These are phyloP conservation scores for Ochropleura leucogaster DNA, from an alignment of 2,888 invertebrate species.

Conservation along the genomic window DNA sequence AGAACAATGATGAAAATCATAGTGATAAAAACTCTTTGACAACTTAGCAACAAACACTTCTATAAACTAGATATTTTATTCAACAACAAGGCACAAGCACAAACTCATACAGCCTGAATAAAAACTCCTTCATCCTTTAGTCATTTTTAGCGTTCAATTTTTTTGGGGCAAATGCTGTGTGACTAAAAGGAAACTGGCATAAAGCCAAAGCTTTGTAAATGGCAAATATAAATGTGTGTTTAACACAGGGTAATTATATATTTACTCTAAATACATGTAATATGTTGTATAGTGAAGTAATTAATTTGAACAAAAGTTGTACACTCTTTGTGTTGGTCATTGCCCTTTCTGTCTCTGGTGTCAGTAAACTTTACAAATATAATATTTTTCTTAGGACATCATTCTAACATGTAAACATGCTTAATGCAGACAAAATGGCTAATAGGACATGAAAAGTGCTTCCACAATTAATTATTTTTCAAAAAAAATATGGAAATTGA, in stretches of 20 bases:
- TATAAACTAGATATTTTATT: not conserved
- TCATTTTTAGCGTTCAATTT: conserved; percentile 26
- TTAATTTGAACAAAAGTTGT: conserved; percentile 8
- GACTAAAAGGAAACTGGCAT: conserved; percentile 47
- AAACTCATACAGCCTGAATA: conserved; percentile 6
- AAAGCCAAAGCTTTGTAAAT: conserved; percentile 61
- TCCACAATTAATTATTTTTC: not conserved
- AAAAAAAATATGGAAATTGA: not conserved
- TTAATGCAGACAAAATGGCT: not conserved
- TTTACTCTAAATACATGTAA: conserved; percentile 49
- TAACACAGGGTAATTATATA: conserved; percentile 35
- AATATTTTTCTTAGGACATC: not conserved
- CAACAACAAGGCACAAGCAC: conserved; percentile 14
- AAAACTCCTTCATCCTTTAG: conserved; percentile 13
- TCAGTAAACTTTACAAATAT: not conserved
- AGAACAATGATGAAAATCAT: not conserved
- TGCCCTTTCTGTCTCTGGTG: not conserved
- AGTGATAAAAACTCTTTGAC: not conserved
- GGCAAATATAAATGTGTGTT: conserved; percentile 54
- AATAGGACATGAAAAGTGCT: no score
- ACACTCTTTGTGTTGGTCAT: conserved; percentile 23
- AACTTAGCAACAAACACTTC: conserved; percentile 10
- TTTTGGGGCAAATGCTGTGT: conserved; percentile 42
- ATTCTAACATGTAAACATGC: not conserved
- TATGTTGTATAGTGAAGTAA: not conserved